Conservation (phyloP, 2,113 vertebrate species). For the Pluvialis apricaria region DNA sequence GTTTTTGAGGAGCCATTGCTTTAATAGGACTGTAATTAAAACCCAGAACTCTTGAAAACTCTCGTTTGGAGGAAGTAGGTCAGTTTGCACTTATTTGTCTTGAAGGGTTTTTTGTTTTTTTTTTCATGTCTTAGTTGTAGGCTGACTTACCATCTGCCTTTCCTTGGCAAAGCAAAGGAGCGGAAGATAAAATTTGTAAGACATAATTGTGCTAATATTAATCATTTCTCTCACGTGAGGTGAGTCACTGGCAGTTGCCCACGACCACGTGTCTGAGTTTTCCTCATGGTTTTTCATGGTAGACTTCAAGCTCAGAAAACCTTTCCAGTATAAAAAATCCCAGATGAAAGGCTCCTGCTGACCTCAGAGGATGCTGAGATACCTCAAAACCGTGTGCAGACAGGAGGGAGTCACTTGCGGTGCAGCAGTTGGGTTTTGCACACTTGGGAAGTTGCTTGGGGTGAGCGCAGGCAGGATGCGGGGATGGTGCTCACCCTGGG, state of each 20-base stretch:
- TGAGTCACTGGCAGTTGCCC: conserved; percentile 21
- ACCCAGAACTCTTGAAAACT: conserved; percentile 57
- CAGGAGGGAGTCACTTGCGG: background rate
- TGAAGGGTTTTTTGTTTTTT: conserved; percentile 38
- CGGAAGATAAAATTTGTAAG: conserved; percentile 48
- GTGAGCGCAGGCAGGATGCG: background rate
- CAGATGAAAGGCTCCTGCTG: background rate
- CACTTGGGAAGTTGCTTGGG: fast-evolving
- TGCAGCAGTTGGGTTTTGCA: background rate
- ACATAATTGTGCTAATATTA: conserved; percentile 64
- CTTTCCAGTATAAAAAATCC: background rate
- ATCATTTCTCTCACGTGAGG: conserved; percentile 47
- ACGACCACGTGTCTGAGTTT: background rate
- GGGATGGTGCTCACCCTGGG: background rate
- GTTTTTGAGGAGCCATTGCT: conserved; percentile 60
- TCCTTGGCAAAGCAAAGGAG: conserved; percentile 67
- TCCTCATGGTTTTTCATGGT: background rate
- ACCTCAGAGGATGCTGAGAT: background rate
- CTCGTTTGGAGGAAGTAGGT: conserved; percentile 66
- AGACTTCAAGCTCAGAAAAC: background rate
- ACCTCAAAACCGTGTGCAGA: background rate
- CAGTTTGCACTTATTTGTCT: conserved; percentile 66
- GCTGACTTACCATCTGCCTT: conserved; percentile 75
- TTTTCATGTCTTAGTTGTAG: conserved; percentile 59
- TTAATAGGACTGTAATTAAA: conserved; percentile 67